Evolutionary conservation across 1,140 invertebrate genomes (phyloP).

Genomic region (Rhopalosiphum padi): DNA sequence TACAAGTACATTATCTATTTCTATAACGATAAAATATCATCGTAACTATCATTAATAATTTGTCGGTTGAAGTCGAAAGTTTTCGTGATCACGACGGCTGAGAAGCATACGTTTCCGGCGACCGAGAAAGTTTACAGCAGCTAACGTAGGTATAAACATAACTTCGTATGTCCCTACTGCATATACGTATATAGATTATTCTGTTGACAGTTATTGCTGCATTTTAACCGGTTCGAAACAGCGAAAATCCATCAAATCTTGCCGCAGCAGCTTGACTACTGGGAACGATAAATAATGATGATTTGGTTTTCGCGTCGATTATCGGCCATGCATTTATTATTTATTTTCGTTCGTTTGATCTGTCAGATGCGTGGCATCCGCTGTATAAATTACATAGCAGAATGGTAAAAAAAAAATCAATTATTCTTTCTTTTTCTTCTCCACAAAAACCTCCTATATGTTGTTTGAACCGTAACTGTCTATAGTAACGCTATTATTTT

Average conservation of each 20-base stretch:
- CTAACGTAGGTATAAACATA: neutral
- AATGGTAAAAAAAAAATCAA: neutral
- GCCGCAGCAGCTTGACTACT: neutral
- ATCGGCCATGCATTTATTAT: neutral
- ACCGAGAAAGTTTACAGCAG: slow-evolving; percentile 22
- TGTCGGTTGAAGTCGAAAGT: too few relatives aligned
- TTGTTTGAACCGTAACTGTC: neutral
- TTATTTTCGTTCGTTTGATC: neutral
- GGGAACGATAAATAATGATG: neutral
- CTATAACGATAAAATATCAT: too few relatives aligned
- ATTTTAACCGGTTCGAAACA: neutral
- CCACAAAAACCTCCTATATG: neutral
- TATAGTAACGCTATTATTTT: neutral
- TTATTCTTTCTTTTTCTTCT: neutral
- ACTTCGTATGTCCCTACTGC: neutral
- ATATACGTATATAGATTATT: neutral
- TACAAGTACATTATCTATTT: too few relatives aligned
- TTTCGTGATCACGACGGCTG: neutral
- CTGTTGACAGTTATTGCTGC: slow-evolving; percentile 32
- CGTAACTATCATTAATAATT: too few relatives aligned
- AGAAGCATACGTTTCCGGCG: neutral
- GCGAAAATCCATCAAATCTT: neutral
- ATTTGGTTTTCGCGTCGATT: neutral
- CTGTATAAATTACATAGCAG: neutral
- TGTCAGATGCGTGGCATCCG: too few relatives aligned